phyloP scores from a whole-genome alignment of 2,797 vertebrate species.

The Serranus cabrilla region DNA sequence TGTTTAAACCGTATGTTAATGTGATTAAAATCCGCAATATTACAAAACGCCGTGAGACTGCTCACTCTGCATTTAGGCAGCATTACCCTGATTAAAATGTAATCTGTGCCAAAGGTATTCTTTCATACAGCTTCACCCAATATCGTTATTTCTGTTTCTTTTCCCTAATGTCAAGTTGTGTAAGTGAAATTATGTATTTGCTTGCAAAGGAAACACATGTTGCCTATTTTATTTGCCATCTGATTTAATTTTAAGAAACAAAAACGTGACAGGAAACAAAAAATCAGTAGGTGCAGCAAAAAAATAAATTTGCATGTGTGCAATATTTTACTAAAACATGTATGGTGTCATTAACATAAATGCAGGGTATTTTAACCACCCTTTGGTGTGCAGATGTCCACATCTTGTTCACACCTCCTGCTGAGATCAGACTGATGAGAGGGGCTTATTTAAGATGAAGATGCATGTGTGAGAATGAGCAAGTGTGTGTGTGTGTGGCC shows the following conservation, averaged over 20 bases:
- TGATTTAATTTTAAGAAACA: not conserved
- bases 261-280: not conserved
- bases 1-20: not conserved
- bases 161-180: no score
- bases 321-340: not conserved
- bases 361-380: slow-evolving; percentile 21
- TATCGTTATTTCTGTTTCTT: not conserved
- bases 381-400: slow-evolving; percentile 32
- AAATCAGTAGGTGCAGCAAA: not conserved
- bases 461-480: not conserved
- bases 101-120: not conserved
- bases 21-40: slow-evolving; percentile 31
- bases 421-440: slow-evolving; percentile 43
- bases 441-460: slow-evolving; percentile 32
- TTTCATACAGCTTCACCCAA: not conserved
- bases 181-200: not conserved
- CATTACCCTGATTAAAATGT: not conserved
- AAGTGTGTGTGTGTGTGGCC: slow-evolving; percentile 13
- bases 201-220: not conserved
- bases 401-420: slow-evolving; percentile 55
- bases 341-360: slow-evolving; percentile 26
- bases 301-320: not conserved
- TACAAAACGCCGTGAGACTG: not conserved
- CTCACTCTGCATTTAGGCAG: not conserved
- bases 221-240: not conserved